phyloP scores from a whole-genome alignment of 2,888 invertebrate genomes.

The Empis livida region DNA sequence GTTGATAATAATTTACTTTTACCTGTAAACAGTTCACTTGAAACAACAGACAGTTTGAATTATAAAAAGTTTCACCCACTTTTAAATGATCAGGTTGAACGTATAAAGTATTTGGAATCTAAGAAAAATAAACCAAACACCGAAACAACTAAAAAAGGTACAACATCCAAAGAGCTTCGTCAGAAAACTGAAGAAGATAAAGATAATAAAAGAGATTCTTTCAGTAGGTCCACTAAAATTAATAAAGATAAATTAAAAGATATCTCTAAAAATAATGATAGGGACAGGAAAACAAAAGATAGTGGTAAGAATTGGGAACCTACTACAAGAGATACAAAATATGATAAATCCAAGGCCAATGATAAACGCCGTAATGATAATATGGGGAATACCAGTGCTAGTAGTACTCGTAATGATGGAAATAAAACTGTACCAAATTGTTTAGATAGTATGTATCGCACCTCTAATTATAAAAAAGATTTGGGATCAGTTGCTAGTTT shows the following conservation, averaged over 20 bases:
- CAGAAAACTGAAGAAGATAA: conserved; percentile 13
- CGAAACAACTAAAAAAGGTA: conserved; percentile 26
- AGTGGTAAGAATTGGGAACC: not conserved
- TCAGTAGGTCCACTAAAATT: no score
- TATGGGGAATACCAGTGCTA: no score
- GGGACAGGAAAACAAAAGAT: not conserved
- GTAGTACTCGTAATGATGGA: no score
- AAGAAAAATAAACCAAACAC: conserved; percentile 22
- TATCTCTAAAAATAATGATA: no score
- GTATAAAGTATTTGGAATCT: conserved; percentile 21
- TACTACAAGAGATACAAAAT: not conserved
- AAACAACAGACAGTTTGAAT: no score
- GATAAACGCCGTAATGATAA: no score
- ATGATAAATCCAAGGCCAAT: not conserved
- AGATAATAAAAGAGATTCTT: conserved; percentile 2
- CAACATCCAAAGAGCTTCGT: conserved; percentile 9
- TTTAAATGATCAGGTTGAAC: conserved; percentile 21
- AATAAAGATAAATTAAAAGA: no score
- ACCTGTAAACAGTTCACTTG: no score
- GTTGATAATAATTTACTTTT: no score
- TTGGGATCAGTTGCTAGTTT: conserved; percentile 16
- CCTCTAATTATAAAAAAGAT: conserved; percentile 11
- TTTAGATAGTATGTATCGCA: conserved; percentile 28
- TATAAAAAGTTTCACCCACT: conserved; percentile 18
- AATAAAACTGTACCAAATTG: not conserved